These are phyloP conservation scores for Alligator mississippiensis DNA, from an alignment of 2,113 vertebrate genomes.

Conservation along the genomic window DNA sequence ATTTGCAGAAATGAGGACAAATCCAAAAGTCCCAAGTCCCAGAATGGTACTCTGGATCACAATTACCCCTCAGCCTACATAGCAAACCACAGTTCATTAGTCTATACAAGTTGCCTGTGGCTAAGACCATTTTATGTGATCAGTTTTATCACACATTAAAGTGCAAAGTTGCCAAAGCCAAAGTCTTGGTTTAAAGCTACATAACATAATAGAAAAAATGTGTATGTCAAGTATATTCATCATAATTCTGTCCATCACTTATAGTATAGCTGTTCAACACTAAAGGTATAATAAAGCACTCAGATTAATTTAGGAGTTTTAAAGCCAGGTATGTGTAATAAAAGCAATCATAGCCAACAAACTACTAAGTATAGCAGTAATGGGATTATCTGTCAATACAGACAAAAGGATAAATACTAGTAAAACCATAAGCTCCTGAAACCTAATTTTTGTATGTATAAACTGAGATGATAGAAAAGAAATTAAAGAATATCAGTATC, in stretches of 20 bases:
- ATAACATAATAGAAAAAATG: background rate
- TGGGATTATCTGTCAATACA: conserved; percentile 72
- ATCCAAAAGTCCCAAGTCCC: background rate
- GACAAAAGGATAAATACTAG: conserved; percentile 70
- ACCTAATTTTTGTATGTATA: conserved; percentile 47
- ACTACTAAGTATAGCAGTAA: conserved; percentile 50
- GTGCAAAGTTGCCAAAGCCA: background rate
- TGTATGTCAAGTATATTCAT: conserved; percentile 28
- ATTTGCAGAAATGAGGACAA: background rate
- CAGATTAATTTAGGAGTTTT: conserved; percentile 34
- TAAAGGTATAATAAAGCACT: conserved; percentile 48
- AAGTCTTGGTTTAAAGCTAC: background rate
- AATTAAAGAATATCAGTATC: conserved; percentile 28
- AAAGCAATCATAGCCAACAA: conserved; percentile 54
- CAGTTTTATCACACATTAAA: background rate
- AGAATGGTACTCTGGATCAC: background rate
- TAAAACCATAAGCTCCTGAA: conserved; percentile 43
- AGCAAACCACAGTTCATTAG: background rate
- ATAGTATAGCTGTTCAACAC: background rate
- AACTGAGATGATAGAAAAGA: conserved; percentile 29
- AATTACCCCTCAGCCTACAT: background rate
- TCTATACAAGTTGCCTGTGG: background rate
- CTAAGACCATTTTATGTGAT: background rate
- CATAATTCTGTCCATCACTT: conserved; percentile 2
- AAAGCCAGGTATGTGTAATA: conserved; percentile 44